These are phyloP conservation scores for Octonoba sinensis DNA, from an alignment of 2,888 invertebrate species.

Conservation along the genomic window DNA sequence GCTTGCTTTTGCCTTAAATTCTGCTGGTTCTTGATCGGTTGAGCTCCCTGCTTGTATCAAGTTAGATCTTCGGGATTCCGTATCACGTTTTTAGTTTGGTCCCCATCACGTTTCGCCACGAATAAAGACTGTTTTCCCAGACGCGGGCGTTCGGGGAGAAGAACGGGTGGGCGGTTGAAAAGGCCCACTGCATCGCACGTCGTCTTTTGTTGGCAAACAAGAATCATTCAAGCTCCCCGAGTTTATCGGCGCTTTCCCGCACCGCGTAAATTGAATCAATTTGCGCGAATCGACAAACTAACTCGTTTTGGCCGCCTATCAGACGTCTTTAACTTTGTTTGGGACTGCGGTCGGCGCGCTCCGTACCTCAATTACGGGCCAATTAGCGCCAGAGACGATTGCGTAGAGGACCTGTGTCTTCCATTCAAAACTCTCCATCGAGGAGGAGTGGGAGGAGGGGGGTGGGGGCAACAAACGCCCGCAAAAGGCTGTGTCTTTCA, in stretches of 20 bases:
- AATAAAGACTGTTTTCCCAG: background rate
- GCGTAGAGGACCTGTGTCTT: conserved; percentile 41
- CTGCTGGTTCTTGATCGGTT: no score
- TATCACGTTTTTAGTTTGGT: no score
- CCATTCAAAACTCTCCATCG: background rate
- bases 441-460: background rate
- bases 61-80: no score
- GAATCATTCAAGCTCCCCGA: conserved; percentile 47
- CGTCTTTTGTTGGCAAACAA: conserved; percentile 59
- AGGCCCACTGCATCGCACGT: conserved; percentile 11
- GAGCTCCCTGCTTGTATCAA: no score
- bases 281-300: conserved; percentile 62
- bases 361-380: conserved; percentile 43
- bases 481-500: background rate
- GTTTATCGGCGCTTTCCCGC: conserved; percentile 28
- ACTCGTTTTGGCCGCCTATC: conserved; percentile 62
- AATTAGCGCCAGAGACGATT: conserved; percentile 45
- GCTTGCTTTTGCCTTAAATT: no score
- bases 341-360: conserved; percentile 40
- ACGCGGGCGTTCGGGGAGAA: background rate
- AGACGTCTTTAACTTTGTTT: conserved; percentile 62
- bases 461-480: background rate
- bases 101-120: no score
- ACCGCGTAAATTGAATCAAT: conserved; percentile 58
- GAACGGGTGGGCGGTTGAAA: conserved; percentile 14